These are phyloP conservation scores for Meriones psammophilus DNA, from an alignment of 2,797 vertebrate species.

Conservation along the genomic window DNA sequence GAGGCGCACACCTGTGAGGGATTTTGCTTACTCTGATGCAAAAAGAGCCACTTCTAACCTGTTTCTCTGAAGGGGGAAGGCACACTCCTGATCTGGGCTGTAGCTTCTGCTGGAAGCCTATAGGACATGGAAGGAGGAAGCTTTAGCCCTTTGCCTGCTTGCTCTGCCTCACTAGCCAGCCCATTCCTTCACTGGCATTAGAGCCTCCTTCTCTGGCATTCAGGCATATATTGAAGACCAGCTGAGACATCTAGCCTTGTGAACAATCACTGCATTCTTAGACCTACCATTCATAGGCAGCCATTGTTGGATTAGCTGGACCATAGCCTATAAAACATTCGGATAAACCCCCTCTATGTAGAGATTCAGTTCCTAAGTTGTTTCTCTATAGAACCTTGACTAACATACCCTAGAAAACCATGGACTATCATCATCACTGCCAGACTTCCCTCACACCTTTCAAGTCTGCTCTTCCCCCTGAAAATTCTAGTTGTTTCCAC, in stretches of 20 bases:
- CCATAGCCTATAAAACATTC: neutral
- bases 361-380: neutral
- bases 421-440: neutral
- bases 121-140: neutral
- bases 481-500: neutral
- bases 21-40: neutral
- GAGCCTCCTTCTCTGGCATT: neutral
- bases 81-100: neutral
- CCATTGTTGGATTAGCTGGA: neutral
- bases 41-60: neutral
- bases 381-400: neutral
- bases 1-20: neutral
- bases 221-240: neutral
- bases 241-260: neutral
- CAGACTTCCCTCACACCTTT: neutral
- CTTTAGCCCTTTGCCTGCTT: neutral
- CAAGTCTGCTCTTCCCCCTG: neutral
- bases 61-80: neutral
- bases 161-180: neutral
- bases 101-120: neutral
- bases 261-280: neutral
- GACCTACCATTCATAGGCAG: neutral
- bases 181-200: neutral
- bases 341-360: neutral
- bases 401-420: neutral